Percentiles rank a stretch among this genome's conserved stretches.
These are phyloP conservation scores for Trachelus stipa DNA, from an alignment of 2,888 invertebrate genomes.

Conservation along the genomic window DNA sequence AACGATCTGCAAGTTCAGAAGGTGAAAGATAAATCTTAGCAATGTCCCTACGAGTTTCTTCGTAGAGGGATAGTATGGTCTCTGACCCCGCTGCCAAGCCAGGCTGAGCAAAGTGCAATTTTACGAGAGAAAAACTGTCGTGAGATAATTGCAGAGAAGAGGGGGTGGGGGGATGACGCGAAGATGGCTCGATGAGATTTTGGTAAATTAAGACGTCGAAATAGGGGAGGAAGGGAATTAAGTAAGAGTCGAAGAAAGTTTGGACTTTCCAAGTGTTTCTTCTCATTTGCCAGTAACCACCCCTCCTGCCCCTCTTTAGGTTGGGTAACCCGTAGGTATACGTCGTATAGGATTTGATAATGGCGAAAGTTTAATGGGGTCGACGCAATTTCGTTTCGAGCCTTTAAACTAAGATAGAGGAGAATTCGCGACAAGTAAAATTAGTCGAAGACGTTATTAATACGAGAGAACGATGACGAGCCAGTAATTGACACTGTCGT, in stretches of 20 bases:
- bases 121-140: background rate
- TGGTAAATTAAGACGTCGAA: background rate
- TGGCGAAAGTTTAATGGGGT: background rate
- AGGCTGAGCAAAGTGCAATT: background rate
- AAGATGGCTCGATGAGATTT: background rate
- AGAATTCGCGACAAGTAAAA: background rate
- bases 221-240: background rate
- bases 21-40: background rate
- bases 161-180: background rate
- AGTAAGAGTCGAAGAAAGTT: background rate
- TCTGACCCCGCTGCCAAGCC: background rate
- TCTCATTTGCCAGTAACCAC: background rate
- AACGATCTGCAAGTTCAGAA: background rate
- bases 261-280: background rate
- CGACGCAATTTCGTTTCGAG: background rate
- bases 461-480: background rate
- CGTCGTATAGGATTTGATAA: background rate
- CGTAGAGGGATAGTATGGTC: background rate
- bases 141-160: background rate
- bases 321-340: background rate
- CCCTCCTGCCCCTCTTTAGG: background rate
- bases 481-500: background rate
- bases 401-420: background rate
- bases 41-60: background rate
- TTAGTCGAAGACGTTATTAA: no score